Percentiles rank a stretch among this genome's conserved stretches.
These are phyloP conservation scores for Drosophila aldrichi DNA, from an alignment of 2,888 invertebrate genomes.

Conservation along the genomic window DNA sequence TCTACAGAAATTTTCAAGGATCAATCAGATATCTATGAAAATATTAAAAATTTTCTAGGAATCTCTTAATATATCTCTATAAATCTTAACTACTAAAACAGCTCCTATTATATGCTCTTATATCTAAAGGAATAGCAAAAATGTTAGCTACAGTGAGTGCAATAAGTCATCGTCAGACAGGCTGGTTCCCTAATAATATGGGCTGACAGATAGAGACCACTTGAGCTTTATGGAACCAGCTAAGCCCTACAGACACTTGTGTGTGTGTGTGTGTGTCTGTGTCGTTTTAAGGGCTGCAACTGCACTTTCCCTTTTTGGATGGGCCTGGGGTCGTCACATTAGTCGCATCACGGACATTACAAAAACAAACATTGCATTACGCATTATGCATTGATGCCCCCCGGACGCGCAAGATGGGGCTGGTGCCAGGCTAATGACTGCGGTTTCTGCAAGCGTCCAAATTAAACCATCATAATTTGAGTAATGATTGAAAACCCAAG, in stretches of 20 bases:
- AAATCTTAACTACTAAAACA: too few relatives aligned
- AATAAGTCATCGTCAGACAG: not conserved
- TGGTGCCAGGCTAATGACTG: conserved; percentile 67
- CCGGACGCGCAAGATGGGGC: conserved; percentile 21
- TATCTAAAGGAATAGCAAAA: too few relatives aligned
- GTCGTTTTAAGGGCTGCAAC: conserved; percentile 37
- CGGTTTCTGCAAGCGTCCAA: conserved; percentile 64
- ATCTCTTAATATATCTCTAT: too few relatives aligned
- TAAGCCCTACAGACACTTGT: not conserved
- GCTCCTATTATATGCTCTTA: too few relatives aligned
- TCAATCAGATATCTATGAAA: too few relatives aligned
- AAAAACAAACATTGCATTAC: conserved; percentile 74
- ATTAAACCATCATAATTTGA: conserved; percentile 80
- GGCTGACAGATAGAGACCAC: not conserved
- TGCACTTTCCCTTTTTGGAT: conserved; percentile 21
- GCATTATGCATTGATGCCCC: conserved; percentile 69
- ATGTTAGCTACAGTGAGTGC: not conserved
- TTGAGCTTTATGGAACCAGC: conserved; percentile 2
- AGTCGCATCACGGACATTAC: conserved; percentile 54
- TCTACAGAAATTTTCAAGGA: too few relatives aligned
- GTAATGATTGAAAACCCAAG: conserved; percentile 79
- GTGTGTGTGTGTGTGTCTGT: not conserved
- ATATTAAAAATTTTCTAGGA: too few relatives aligned
- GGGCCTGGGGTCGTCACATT: conserved; percentile 39
- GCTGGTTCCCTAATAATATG: not conserved